Evolutionary conservation across 2,113 vertebrate species (phyloP).

Genomic region (Pogona vitticeps): DNA sequence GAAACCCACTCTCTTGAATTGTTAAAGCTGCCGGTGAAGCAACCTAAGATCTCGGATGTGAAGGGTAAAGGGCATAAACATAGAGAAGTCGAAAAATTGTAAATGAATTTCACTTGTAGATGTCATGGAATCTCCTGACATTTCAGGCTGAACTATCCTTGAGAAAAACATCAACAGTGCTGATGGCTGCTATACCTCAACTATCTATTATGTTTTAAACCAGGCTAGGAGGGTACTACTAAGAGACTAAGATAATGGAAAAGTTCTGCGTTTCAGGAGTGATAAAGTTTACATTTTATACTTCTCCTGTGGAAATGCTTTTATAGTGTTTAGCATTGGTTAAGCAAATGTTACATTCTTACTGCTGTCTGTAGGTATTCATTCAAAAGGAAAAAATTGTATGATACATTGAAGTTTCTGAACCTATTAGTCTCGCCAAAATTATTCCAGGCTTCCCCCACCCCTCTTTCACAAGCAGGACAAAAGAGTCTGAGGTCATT

Average conservation of each 20-base stretch:
- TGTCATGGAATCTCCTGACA: background rate
- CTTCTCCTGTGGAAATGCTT: background rate
- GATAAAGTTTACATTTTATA: background rate
- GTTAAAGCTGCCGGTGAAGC: background rate
- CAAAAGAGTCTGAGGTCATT: background rate
- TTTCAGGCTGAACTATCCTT: background rate
- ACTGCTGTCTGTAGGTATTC: background rate
- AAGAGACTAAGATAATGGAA: conserved; percentile 3
- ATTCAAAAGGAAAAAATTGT: background rate
- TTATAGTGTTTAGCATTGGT: background rate
- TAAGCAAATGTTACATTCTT: background rate
- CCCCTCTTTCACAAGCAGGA: background rate
- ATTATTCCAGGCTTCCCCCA: background rate
- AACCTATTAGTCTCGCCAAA: background rate
- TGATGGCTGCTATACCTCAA: background rate
- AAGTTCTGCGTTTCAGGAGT: background rate
- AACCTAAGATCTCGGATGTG: background rate
- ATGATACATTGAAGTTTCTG: background rate
- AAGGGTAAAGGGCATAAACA: background rate
- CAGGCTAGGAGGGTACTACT: background rate
- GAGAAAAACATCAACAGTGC: background rate
- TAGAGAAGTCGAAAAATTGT: background rate
- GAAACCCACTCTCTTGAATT: background rate
- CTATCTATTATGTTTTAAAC: background rate
- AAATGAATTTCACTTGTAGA: background rate